Conservation (phyloP, 2,888 invertebrate species). For the Clivina fossor region DNA sequence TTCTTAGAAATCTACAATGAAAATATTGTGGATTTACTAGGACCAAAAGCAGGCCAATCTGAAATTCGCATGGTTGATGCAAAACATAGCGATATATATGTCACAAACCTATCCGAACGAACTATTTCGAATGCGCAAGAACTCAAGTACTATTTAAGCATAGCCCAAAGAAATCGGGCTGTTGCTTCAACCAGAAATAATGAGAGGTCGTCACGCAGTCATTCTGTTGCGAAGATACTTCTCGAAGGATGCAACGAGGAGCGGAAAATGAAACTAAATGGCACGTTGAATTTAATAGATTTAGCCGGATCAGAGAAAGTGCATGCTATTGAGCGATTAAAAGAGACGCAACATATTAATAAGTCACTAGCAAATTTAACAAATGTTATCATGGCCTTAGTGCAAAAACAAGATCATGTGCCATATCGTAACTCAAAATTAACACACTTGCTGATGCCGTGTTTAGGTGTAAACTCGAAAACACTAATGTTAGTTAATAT, state of each 20-base stretch:
- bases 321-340: constrained; percentile 62
- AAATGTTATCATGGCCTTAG: constrained; percentile 78
- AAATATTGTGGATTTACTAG: constrained; percentile 54
- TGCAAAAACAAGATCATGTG: constrained; percentile 80
- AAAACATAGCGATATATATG: constrained; percentile 41
- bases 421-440: constrained; percentile 90
- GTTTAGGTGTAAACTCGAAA: constrained; percentile 88
- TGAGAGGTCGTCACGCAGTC: constrained; percentile 58
- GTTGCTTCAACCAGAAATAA: constrained; percentile 64
- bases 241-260: constrained; percentile 66
- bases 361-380: constrained; percentile 78
- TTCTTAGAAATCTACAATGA: constrained; percentile 75
- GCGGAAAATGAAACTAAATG: constrained; percentile 64
- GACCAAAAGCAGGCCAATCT: constrained; percentile 7
- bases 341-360: constrained; percentile 85
- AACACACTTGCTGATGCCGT: constrained; percentile 85
- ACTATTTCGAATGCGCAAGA: constrained; percentile 65
- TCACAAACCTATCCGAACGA: constrained; percentile 63
- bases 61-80: constrained; percentile 22
- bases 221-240: constrained; percentile 61
- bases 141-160: constrained; percentile 68
- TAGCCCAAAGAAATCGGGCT: constrained; percentile 75
- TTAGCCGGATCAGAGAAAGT: constrained; percentile 85
- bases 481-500: constrained; percentile 92
- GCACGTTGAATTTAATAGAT: constrained; percentile 80